These are phyloP conservation scores for Pipistrellus nathusii DNA, from an alignment of 2,797 vertebrate species.

Conservation along the genomic window DNA sequence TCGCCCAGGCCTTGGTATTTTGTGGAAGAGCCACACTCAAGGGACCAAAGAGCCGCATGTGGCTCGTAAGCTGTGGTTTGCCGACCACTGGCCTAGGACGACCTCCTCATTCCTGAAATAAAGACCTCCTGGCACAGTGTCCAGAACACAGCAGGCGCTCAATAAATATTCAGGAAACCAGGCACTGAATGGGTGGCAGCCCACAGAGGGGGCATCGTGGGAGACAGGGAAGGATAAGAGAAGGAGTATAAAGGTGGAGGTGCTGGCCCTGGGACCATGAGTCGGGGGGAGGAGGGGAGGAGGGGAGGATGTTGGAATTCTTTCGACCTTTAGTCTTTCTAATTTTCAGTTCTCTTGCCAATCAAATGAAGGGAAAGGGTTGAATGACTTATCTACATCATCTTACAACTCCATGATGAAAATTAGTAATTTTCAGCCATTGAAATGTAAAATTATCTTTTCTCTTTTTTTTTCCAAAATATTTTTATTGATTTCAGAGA, in stretches of 20 bases:
- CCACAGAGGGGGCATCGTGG: neutral
- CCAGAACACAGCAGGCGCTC: constrained; percentile 19
- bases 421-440: neutral
- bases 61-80: too few relatives aligned
- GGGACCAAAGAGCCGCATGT: too few relatives aligned
- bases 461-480: neutral
- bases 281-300: neutral
- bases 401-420: neutral
- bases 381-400: neutral
- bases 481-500: too few relatives aligned
- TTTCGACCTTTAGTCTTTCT: neutral
- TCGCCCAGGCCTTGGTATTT: too few relatives aligned
- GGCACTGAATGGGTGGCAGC: neutral
- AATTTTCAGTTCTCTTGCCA: neutral
- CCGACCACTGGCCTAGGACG: neutral
- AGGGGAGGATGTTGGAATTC: neutral
- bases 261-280: neutral
- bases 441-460: constrained; percentile 22
- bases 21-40: too few relatives aligned
- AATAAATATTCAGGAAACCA: neutral
- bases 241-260: neutral
- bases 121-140: neutral
- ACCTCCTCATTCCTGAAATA: neutral
- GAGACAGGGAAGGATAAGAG: neutral
- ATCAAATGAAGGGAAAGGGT: neutral